Conservation (phyloP, 2,797 vertebrate genomes). For the Artibeus jamaicensis region DNA sequence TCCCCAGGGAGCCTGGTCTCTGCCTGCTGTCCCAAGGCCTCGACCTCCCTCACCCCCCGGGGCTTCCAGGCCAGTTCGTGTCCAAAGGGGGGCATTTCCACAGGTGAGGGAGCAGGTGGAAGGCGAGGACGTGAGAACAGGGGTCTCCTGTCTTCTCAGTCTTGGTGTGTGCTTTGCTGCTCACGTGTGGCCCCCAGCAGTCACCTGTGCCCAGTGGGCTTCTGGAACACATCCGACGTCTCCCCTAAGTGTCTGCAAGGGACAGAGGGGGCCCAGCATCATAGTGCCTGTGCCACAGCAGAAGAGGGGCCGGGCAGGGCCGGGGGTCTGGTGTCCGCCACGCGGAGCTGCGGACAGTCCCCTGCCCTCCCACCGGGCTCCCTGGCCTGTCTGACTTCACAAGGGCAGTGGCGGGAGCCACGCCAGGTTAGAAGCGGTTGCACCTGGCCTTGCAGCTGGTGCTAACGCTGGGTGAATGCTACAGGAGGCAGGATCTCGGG, state of each 20-base stretch:
- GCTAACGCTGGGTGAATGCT: fast-evolving
- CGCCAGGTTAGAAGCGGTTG: fast-evolving
- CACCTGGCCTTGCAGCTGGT: neutral
- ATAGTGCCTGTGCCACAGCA: too few species aligned
- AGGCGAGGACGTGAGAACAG: neutral
- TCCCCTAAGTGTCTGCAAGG: neutral
- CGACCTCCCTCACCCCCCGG: neutral
- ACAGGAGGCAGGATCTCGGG: neutral
- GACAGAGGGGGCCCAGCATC: fast-evolving
- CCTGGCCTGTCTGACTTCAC: neutral
- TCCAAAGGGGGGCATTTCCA: neutral
- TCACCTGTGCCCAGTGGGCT: fast-evolving
- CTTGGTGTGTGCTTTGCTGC: fast-evolving
- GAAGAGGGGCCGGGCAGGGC: fast-evolving
- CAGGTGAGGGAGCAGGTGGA: neutral
- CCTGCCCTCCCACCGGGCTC: neutral
- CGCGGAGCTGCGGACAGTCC: too few species aligned
- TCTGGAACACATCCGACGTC: too few species aligned
- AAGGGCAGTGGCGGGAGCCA: neutral
- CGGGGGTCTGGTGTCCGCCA: too few species aligned
- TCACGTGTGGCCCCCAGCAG: fast-evolving
- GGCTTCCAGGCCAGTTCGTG: fast-evolving
- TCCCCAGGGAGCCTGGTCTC: neutral
- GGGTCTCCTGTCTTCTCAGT: neutral
- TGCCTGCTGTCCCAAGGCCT: fast-evolving